Conservation (phyloP, 2,797 vertebrate genomes). For the Xenops minutus region DNA sequence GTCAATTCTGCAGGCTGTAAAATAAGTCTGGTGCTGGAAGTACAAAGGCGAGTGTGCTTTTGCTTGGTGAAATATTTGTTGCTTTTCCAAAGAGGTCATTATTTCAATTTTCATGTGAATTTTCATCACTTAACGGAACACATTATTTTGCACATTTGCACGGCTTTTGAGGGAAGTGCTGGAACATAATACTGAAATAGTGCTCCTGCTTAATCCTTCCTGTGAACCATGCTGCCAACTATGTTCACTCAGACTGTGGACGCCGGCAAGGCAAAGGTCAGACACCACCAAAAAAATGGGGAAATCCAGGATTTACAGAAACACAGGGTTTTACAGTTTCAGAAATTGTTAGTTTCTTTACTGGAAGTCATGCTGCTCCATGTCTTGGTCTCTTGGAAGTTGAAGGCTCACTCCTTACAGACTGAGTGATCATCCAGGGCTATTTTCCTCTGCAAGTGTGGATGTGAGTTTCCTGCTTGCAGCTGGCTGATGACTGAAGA, state of each 20-base stretch:
- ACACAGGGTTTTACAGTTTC: neutral
- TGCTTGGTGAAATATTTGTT: slow-evolving; percentile 38
- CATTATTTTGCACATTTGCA: slow-evolving; percentile 47
- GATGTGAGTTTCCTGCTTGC: neutral
- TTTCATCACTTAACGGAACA: slow-evolving; percentile 36
- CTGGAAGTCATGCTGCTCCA: neutral
- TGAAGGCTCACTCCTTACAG: neutral
- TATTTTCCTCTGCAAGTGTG: neutral
- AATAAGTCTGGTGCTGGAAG: slow-evolving; percentile 38
- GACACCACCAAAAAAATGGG: neutral
- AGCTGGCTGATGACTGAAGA: neutral
- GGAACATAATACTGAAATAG: slow-evolving; percentile 27
- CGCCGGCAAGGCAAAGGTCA: neutral
- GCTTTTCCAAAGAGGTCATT: slow-evolving; percentile 44
- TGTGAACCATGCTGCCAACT: neutral
- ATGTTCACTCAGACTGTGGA: neutral
- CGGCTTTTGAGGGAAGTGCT: slow-evolving; percentile 21
- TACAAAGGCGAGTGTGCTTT: neutral
- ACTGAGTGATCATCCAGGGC: neutral
- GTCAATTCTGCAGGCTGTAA: slow-evolving; percentile 41
- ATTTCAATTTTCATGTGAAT: slow-evolving; percentile 56
- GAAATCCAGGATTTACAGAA: neutral
- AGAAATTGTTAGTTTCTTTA: neutral
- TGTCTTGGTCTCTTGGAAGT: neutral
- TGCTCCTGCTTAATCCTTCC: slow-evolving; percentile 13